Percentiles rank a stretch among this genome's conserved stretches.
These are phyloP conservation scores for Drosophila mimica DNA, from an alignment of 2,888 invertebrate species.

Conservation along the genomic window DNA sequence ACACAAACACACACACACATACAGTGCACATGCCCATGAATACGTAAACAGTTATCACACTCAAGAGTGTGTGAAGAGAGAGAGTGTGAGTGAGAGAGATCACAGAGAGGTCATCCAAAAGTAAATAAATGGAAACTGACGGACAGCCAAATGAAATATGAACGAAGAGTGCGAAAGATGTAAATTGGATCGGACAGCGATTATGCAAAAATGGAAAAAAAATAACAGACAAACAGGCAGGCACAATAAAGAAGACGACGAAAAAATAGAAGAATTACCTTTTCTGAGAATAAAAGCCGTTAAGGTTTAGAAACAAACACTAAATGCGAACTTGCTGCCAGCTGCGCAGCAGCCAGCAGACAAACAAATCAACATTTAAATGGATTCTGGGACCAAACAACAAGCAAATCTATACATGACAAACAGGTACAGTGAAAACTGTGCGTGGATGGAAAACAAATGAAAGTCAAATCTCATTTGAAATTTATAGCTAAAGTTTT, in stretches of 20 bases:
- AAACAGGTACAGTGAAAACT: slow-evolving; percentile 15
- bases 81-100: slow-evolving; percentile 25
- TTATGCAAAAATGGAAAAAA: slow-evolving; percentile 49
- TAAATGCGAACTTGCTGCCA: slow-evolving; percentile 7
- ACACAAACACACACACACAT: not conserved
- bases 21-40: slow-evolving; percentile 51
- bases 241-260: not conserved
- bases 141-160: slow-evolving; percentile 45
- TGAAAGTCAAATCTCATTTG: not conserved
- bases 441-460: not conserved
- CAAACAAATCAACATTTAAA: slow-evolving; percentile 27
- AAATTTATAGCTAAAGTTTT: slow-evolving; percentile 6
- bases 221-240: not conserved
- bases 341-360: slow-evolving; percentile 5
- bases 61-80: slow-evolving; percentile 5
- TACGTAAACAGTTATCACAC: slow-evolving; percentile 52
- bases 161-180: slow-evolving; percentile 26
- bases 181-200: slow-evolving; percentile 60
- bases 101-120: slow-evolving; percentile 42
- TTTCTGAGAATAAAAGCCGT: slow-evolving; percentile 34
- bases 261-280: slow-evolving; percentile 19
- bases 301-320: slow-evolving; percentile 16
- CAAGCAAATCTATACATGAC: slow-evolving; percentile 6
- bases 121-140: slow-evolving; percentile 59
- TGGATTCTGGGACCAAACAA: slow-evolving; percentile 7